These are phyloP conservation scores for Melinopterus prodromus DNA, from an alignment of 2,888 invertebrate genomes.

Conservation along the genomic window DNA sequence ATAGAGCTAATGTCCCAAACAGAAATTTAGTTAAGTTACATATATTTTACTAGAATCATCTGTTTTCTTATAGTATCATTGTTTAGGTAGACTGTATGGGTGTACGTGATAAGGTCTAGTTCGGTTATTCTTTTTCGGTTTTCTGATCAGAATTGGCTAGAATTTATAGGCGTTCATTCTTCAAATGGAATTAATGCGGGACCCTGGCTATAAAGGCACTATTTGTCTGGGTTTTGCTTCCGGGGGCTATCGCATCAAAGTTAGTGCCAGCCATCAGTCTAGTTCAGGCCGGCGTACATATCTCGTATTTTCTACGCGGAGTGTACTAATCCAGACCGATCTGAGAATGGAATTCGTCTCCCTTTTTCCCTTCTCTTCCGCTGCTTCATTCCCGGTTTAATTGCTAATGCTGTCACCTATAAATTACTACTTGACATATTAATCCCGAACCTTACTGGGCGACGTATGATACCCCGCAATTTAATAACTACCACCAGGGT, in stretches of 20 bases:
- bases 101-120: neutral
- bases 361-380: neutral
- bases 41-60: too few species aligned
- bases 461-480: neutral
- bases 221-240: constrained; percentile 53
- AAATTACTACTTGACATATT: neutral
- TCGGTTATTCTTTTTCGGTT: constrained; percentile 46
- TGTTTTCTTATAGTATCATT: too few species aligned
- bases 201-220: constrained; percentile 55
- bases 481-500: neutral
- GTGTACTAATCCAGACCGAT: constrained; percentile 17
- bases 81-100: too few species aligned
- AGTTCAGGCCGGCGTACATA: constrained; percentile 44
- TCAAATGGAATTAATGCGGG: constrained; percentile 58
- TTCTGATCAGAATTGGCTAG: constrained; percentile 58
- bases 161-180: constrained; percentile 57
- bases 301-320: constrained; percentile 31
- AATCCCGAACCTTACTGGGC: neutral
- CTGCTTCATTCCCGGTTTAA: neutral
- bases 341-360: neutral
- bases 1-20: too few species aligned
- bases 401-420: neutral
- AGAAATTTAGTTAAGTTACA: too few species aligned
- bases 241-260: constrained; percentile 44
- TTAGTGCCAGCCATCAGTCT: constrained; percentile 51